phyloP scores from a whole-genome alignment of 2,797 vertebrate genomes.

The Acanthopagrus latus region DNA sequence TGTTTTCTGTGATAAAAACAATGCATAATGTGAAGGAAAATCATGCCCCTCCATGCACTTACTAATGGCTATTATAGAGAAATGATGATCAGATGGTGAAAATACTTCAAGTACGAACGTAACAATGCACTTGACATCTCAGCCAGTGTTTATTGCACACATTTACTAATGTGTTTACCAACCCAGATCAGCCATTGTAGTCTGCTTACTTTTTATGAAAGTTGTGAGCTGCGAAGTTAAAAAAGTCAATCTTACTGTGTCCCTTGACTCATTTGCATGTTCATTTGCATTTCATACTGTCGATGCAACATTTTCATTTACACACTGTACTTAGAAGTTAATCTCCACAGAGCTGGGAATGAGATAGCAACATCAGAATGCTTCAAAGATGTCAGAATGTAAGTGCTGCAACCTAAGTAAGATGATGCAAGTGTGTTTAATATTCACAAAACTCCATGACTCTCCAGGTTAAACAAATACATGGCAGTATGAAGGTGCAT shows the following conservation, averaged over 20 bases:
- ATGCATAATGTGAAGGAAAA: conserved; percentile 4
- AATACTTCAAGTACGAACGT: background rate
- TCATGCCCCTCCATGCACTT: background rate
- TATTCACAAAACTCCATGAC: background rate
- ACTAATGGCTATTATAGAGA: background rate
- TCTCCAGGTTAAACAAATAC: conserved; percentile 17
- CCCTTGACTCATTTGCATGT: conserved; percentile 28
- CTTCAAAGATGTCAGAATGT: conserved; percentile 18
- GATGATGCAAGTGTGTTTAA: background rate
- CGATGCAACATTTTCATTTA: conserved; percentile 37
- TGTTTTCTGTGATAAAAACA: conserved; percentile 18
- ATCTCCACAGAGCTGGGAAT: conserved; percentile 19
- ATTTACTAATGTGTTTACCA: conserved; percentile 10
- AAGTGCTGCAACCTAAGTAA: conserved; percentile 4
- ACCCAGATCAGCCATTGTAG: background rate
- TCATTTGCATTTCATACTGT: conserved; percentile 28
- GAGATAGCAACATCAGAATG: background rate
- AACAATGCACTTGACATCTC: conserved; percentile 17
- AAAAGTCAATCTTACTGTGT: conserved; percentile 25
- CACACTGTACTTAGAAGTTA: conserved; percentile 29
- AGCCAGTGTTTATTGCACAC: background rate
- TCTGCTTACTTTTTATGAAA: background rate
- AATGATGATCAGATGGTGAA: conserved; percentile 24
- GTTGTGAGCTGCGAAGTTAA: conserved; percentile 15
- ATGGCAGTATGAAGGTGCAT: conserved; percentile 3